Base-by-base conservation (phyloP, 2,797 vertebrate genomes). In the Oreochromis grahami region DNA sequence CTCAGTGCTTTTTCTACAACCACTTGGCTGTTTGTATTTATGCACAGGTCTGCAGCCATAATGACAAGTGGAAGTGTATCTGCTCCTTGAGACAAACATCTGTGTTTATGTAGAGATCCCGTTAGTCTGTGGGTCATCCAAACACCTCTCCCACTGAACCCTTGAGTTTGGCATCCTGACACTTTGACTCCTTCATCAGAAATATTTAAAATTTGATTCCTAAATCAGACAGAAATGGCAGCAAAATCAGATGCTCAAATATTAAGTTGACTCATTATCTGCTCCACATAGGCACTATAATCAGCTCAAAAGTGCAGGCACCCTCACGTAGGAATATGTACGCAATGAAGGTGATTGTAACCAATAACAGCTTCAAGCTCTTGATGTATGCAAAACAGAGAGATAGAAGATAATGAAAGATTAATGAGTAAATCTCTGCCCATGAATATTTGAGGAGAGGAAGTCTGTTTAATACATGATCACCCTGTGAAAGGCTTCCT, bases 391-490 rank as follows among this genome's bases (percentile, higher is more conserved):
- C 94, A 93, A 92, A 95, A 92, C 55, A 81, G 56, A 91, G 83
- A 92, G 94, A 94, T 95, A 93, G 90, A 80, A 96, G 94, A 95
- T 95, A 94, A 95, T 97, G 89, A 96, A 96, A 96, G 90, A 96
- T 96, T 96, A 95, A 96, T 96, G 93, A 92, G 91, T 93, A 95
- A 95, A 95, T 95, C 94, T 94, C 93, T 91, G 43, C 79, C 85
- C 91, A 96, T 97, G 94, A 96, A 96, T 96, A 96, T 96, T 96
- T 96, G 92, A 96, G 92, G 84, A 91, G 88, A 89, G 90, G 92
- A 94, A 89, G 93, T 95, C 94, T 96, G 92, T 95, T 95, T 95
- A 95, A 96, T 96, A 95, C 93, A 94, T 92, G 92, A 96, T 94
- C 93, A 91, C 88, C 90, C 90, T 91, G 89, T 90, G 92, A 90